Evolutionary conservation across 2,888 invertebrate species (phyloP).

Genomic region (Eristalis pertinax): DNA sequence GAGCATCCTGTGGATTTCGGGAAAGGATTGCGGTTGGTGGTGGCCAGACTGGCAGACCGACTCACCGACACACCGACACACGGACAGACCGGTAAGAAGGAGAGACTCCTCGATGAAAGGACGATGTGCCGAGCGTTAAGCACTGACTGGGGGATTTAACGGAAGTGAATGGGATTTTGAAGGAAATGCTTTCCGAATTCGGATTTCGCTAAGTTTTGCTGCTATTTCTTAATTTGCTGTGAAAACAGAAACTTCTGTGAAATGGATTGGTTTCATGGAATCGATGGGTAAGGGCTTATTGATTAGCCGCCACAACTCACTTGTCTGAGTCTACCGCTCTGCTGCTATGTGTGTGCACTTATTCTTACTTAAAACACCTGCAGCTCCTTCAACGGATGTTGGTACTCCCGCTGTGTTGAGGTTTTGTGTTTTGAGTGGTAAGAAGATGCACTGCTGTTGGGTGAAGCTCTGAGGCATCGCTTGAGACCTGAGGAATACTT

Average conservation of each 20-base stretch:
- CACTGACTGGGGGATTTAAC: neutral
- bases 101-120: conserved; percentile 4
- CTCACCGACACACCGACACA: too few relatives aligned
- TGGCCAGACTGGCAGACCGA: too few relatives aligned
- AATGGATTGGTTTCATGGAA: neutral
- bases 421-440: neutral
- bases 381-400: neutral
- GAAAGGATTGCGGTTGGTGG: conserved; percentile 26
- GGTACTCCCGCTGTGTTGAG: neutral
- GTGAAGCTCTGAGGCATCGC: too few relatives aligned
- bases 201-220: neutral
- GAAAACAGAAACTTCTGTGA: neutral
- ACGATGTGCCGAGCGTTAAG: neutral
- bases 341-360: neutral
- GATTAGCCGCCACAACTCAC: neutral
- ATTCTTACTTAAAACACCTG: neutral
- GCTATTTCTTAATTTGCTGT: neutral
- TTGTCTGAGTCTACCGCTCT: neutral
- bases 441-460: too few relatives aligned
- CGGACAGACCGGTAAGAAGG: neutral
- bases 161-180: neutral
- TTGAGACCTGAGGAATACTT: too few relatives aligned
- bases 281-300: neutral
- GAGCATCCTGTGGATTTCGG: neutral
- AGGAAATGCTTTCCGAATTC: neutral